Evolutionary conservation across 2,113 vertebrate genomes (phyloP), one percentile per base, ranked within the genome.

Genomic region (Myotis yumanensis): DNA sequence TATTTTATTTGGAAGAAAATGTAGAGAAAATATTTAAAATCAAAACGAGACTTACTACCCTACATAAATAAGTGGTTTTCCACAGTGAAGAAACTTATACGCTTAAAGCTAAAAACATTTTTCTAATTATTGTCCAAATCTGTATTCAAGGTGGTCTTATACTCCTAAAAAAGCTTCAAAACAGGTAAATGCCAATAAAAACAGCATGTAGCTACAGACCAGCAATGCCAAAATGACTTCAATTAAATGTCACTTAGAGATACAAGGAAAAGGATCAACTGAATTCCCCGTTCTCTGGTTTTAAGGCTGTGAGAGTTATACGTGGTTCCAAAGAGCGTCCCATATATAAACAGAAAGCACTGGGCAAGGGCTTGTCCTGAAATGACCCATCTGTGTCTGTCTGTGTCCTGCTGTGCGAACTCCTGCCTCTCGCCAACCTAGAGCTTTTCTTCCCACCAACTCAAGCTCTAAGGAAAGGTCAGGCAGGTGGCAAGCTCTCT

Each of bases 11-110:
- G 52, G 25, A 89, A 91, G n/a, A 16, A 43, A 92, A 85, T 8
- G 8, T 30, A 94, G 11, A 80, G 40, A 40, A 95, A 95, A 87
- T 22, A 69, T 64, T 37, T 79, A 68, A 90, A 92, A 81, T 71
- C 32, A 85, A 90, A 72, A 93, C 37, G 54, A 77, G n/a, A 83
- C 52, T 32, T 90, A 62, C 30, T 46, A 79, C 40, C 7, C 23
- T 84, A 83, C 22, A 48, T n/a, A 75, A 35, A 62, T 40, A 73
- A 66, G 8, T 14, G 23, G 17, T 69, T 81, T 90, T 93, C 23
- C 40, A 92, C 14, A 95, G 28, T 72, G 79, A 76, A 52, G 20
- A 62, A 77, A 88, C 52, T 28, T 46, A 91, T 40, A 71, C 11
- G 62, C 46, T 81, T 71, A 9, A 89, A 96, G 40, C 0, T 85